phyloP scores from a whole-genome alignment of 2,113 vertebrate species.

The Petromus typicus region DNA sequence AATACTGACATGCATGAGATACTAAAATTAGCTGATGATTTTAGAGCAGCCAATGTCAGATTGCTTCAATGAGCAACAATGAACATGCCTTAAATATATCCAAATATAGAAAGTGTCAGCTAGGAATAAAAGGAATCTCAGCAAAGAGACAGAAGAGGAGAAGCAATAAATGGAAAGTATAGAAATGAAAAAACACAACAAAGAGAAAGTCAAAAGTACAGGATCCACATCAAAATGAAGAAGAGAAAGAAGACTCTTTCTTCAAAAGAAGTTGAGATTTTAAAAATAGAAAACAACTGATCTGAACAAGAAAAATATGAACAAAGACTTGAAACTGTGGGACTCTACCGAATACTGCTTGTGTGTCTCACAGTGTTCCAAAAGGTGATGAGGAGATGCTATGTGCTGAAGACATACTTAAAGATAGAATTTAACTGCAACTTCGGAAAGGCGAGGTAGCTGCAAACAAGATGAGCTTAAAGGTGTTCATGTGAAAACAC shows the following conservation, averaged over 20 bases:
- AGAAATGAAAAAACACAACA: background rate
- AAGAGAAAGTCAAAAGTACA: background rate
- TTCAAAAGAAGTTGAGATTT: background rate
- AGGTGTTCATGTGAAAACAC: background rate
- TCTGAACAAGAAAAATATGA: background rate
- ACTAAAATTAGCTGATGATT: background rate
- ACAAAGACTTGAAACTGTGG: background rate
- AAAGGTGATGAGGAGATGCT: background rate
- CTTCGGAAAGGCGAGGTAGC: background rate
- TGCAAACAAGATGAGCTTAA: background rate
- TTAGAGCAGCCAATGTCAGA: background rate
- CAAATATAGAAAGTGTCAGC: slow-evolving; percentile 15
- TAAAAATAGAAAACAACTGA: background rate
- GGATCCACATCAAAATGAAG: background rate
- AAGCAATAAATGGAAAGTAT: background rate
- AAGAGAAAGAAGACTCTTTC: background rate
- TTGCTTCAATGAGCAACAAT: background rate
- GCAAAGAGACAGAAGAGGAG: background rate
- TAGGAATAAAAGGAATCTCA: background rate
- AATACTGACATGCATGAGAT: background rate
- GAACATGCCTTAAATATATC: background rate
- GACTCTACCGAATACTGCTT: background rate
- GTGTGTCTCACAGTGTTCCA: background rate
- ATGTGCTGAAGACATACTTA: background rate
- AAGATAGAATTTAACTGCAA: background rate